phyloP scores from a whole-genome alignment of 2,888 invertebrate species.

The Ernsta delagoae region DNA sequence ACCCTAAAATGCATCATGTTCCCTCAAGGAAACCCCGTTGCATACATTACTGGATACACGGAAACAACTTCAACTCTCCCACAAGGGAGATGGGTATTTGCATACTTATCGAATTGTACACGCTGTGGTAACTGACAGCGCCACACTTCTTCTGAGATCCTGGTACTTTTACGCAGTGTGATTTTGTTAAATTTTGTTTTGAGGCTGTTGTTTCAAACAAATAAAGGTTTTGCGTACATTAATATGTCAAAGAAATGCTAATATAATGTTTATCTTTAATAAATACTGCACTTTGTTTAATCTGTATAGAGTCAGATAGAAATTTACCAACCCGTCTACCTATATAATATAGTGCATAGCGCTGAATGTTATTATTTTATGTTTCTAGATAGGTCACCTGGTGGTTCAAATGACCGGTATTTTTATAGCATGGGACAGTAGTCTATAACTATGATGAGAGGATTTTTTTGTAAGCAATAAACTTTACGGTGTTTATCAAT shows the following conservation, averaged over 20 bases:
- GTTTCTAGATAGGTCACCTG: too few species aligned
- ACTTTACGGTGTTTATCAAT: too few species aligned
- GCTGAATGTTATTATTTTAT: too few species aligned
- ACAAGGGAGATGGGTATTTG: slow-evolving; percentile 45
- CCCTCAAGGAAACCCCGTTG: slow-evolving; percentile 26
- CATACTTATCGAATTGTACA: slow-evolving; percentile 50
- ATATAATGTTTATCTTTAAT: too few species aligned
- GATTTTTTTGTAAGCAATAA: slow-evolving; percentile 7
- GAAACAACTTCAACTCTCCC: slow-evolving; percentile 36
- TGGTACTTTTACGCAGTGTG: slow-evolving; percentile 14
- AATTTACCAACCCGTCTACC: too few species aligned
- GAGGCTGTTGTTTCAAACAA: not conserved
- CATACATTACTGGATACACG: slow-evolving; percentile 36
- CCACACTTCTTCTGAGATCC: slow-evolving; percentile 14
- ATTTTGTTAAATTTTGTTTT: not conserved
- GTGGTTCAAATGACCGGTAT: too few species aligned
- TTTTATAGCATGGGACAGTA: too few species aligned
- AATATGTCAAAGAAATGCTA: too few species aligned
- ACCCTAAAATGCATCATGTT: slow-evolving; percentile 22
- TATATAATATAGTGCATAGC: too few species aligned
- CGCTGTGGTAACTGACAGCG: slow-evolving; percentile 16
- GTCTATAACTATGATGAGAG: not conserved
- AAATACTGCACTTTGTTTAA: too few species aligned
- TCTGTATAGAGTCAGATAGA: too few species aligned
- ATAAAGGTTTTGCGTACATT: too few species aligned